These are phyloP conservation scores for Smittia aterrima DNA, from an alignment of 2,888 invertebrate species.

Conservation along the genomic window DNA sequence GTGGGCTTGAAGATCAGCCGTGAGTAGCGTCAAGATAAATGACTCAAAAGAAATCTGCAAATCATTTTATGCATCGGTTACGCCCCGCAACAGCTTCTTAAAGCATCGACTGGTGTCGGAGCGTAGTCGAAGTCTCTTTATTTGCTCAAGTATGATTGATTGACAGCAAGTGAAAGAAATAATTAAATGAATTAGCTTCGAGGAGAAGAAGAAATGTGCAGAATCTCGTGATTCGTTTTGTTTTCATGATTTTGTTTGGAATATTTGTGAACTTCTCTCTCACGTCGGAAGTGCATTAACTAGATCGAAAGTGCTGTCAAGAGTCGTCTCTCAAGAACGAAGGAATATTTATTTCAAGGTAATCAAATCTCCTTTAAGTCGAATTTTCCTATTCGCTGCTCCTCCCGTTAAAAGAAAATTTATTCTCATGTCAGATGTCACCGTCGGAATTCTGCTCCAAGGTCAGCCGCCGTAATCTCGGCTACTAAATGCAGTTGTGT, in stretches of 20 bases:
- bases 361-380: too few species aligned
- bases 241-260: background rate
- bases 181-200: background rate
- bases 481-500: background rate
- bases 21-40: background rate
- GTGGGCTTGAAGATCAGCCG: background rate
- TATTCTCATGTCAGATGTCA: background rate
- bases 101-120: background rate
- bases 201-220: background rate
- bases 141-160: conserved; percentile 21
- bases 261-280: too few species aligned
- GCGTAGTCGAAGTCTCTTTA: background rate
- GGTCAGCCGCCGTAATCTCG: background rate
- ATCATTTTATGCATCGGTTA: background rate
- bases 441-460: background rate
- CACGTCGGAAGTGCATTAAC: too few species aligned
- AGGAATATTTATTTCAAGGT: too few species aligned
- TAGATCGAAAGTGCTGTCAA: too few species aligned
- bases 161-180: background rate
- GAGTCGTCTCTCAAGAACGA: too few species aligned
- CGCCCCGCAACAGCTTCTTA: background rate
- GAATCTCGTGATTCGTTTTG: background rate
- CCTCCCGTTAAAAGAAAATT: too few species aligned
- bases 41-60: background rate
- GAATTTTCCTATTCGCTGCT: too few species aligned